Evolutionary conservation across 2,113 vertebrate species (phyloP).

Genomic region (Neodontobutis hainanensis): DNA sequence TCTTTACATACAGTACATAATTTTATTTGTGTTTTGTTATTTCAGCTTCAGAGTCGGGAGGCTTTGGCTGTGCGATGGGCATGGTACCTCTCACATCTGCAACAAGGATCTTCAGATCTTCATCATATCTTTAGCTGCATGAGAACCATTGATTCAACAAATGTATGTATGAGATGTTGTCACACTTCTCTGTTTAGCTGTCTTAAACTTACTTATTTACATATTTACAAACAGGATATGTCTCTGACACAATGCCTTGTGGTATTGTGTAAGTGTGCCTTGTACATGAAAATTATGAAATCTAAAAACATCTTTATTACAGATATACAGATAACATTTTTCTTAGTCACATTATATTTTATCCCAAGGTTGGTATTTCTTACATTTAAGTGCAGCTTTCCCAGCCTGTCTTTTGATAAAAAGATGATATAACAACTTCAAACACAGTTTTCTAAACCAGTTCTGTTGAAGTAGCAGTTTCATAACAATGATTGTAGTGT

Average conservation of each 20-base stretch:
- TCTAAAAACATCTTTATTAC: no score
- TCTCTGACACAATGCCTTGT: conserved; percentile 22
- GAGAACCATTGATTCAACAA: conserved; percentile 86
- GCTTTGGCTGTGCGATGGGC: conserved; percentile 82
- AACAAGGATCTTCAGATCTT: conserved; percentile 79
- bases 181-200: background rate
- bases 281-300: background rate
- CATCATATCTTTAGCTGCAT: conserved; percentile 88
- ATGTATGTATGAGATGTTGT: conserved; percentile 71
- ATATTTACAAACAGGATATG: conserved; percentile 43
- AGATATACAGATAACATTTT: background rate
- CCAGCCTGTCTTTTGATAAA: background rate
- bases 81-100: conserved; percentile 81
- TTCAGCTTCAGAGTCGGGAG: conserved; percentile 70
- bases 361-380: background rate
- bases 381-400: background rate
- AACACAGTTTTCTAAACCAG: background rate
- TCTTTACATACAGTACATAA: no score
- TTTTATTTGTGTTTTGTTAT: background rate
- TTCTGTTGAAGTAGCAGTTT: background rate
- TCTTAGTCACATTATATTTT: background rate
- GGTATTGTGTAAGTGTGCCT: conserved; percentile 32
- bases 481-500: background rate
- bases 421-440: background rate
- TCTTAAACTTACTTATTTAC: background rate